phyloP scores from a whole-genome alignment of 2,888 invertebrate species.

The Parnassius apollo region DNA sequence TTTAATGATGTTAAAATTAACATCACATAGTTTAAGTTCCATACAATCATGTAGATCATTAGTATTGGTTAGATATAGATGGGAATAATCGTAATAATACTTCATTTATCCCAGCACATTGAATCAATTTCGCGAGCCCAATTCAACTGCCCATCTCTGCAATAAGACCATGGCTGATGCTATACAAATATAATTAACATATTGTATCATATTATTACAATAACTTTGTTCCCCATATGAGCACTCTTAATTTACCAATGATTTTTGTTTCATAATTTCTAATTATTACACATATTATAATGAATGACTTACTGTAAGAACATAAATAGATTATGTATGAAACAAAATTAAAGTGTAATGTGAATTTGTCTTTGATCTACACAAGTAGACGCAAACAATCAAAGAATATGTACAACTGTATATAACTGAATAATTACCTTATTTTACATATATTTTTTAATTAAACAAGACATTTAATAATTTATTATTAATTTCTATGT shows the following conservation, averaged over 20 bases:
- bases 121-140: slow-evolving; percentile 33
- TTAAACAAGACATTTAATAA: background rate
- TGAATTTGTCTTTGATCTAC: too few species aligned
- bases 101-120: slow-evolving; percentile 25
- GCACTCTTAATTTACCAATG: slow-evolving; percentile 44
- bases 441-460: background rate
- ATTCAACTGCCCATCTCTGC: slow-evolving; percentile 37
- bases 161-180: slow-evolving; percentile 32
- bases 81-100: slow-evolving; percentile 26
- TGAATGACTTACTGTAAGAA: too few species aligned
- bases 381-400: too few species aligned
- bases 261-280: slow-evolving; percentile 45
- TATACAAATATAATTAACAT: slow-evolving; percentile 12
- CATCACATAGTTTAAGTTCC: too few species aligned
- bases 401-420: too few species aligned
- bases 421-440: too few species aligned
- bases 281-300: slow-evolving; percentile 25
- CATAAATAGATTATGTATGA: too few species aligned
- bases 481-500: background rate
- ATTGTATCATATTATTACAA: slow-evolving; percentile 30
- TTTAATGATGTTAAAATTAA: too few species aligned
- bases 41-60: too few species aligned
- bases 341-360: too few species aligned
- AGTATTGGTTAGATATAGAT: slow-evolving; percentile 1
- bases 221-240: slow-evolving; percentile 67